A percentile compares a stretch with the other conserved stretches of the same genome.
These are phyloP conservation scores for Bombus impatiens DNA, from an alignment of 1,140 invertebrate species.

Conservation along the genomic window DNA sequence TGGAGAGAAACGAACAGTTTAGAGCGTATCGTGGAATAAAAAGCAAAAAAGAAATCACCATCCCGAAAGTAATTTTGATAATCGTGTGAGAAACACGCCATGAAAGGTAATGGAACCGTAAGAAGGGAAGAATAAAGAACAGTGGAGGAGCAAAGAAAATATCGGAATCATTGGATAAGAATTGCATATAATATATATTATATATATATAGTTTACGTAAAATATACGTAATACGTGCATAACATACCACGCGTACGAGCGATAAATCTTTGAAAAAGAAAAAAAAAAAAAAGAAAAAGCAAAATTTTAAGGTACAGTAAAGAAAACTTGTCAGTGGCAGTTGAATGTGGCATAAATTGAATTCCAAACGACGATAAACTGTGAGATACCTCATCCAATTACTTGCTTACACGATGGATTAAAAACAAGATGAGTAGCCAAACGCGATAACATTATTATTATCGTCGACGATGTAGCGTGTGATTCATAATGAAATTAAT, in stretches of 20 bases:
- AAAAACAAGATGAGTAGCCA: constrained; percentile 45
- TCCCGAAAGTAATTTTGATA: not conserved
- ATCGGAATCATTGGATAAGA: constrained; percentile 42
- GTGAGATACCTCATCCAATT: constrained; percentile 49
- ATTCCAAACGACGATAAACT: constrained; percentile 63
- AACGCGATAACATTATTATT: constrained; percentile 30
- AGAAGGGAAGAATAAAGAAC: constrained; percentile 28
- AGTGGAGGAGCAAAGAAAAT: constrained; percentile 19
- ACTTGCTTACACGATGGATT: constrained; percentile 52
- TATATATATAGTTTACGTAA: constrained; percentile 41
- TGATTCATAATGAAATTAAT: constrained; percentile 22
- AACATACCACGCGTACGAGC: constrained; percentile 23
- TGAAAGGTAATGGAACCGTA: constrained; percentile 42
- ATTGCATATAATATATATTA: constrained; percentile 34
- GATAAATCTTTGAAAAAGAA: not conserved
- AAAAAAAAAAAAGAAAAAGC: constrained; percentile 20
- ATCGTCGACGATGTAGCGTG: constrained; percentile 31
- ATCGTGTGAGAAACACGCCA: constrained; percentile 15
- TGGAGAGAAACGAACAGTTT: constrained; percentile 50
- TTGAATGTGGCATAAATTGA: constrained; percentile 45
- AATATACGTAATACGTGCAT: constrained; percentile 40
- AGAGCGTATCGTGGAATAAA: constrained; percentile 19
- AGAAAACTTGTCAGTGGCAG: constrained; percentile 57
- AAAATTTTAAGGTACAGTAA: constrained; percentile 47
- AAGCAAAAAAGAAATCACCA: not conserved